Percentiles rank a stretch among this genome's conserved stretches.
These are phyloP conservation scores for Tauraco hartlaubi DNA, from an alignment of 2,797 vertebrate species.

Conservation along the genomic window DNA sequence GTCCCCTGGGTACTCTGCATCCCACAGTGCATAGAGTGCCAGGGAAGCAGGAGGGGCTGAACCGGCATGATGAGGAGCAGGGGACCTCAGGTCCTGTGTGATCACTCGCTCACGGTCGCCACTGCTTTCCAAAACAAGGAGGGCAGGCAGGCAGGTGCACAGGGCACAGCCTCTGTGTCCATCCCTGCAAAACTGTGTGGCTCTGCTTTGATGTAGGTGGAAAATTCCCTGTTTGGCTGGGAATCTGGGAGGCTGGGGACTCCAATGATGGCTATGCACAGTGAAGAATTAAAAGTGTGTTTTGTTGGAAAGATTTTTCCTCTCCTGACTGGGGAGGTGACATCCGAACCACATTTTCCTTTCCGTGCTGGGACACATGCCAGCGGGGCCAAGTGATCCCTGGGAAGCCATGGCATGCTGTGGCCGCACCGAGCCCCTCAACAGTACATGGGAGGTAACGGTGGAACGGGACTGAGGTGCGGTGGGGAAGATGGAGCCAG, in stretches of 20 bases:
- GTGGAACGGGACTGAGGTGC: fast-evolving
- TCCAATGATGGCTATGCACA: fast-evolving
- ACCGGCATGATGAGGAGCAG: not conserved
- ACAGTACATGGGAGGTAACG: not conserved
- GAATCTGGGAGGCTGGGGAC: not conserved
- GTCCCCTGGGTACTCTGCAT: not conserved
- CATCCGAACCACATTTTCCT: conserved; percentile 65
- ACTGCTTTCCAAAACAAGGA: conserved; percentile 27
- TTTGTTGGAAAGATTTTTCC: conserved; percentile 71
- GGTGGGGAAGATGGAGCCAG: not conserved
- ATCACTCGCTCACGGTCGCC: not conserved
- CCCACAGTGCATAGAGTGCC: fast-evolving
- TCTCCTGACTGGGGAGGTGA: conserved; percentile 46
- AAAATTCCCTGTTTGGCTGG: conserved; percentile 52
- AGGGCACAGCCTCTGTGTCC: not conserved
- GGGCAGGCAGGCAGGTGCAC: not conserved
- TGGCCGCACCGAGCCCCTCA: fast-evolving
- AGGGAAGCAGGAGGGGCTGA: not conserved
- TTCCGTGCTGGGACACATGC: not conserved
- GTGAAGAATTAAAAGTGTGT: not conserved
- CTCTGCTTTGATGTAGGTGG: conserved; percentile 61
- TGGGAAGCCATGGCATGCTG: fast-evolving
- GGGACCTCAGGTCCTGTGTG: not conserved
- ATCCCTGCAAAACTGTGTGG: not conserved
- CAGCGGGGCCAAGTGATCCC: not conserved